A percentile compares a stretch with the other conserved stretches of the same genome.
Evolutionary conservation across 1,140 invertebrate genomes (phyloP).

Genomic region (Antheraea mylitta): DNA sequence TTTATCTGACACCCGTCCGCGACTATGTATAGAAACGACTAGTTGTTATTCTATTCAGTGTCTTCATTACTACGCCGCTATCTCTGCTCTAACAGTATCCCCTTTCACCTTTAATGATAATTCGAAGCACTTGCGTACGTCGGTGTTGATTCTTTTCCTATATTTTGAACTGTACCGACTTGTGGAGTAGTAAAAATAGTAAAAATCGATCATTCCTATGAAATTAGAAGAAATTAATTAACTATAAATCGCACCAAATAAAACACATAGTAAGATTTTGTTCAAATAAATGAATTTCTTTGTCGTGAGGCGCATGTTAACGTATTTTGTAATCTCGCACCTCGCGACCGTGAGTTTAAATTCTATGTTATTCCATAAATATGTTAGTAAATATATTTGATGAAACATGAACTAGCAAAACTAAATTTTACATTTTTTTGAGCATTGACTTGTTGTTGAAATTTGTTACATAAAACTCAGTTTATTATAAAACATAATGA

Average conservation of each 20-base stretch:
- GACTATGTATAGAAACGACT: neutral
- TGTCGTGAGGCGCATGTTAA: neutral
- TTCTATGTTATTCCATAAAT: neutral
- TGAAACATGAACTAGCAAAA: neutral
- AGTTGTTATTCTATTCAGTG: constrained; percentile 13
- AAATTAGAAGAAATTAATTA: too few species aligned
- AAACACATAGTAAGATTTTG: neutral
- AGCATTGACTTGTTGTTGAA: too few species aligned
- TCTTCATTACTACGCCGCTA: constrained; percentile 18
- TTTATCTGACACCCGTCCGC: constrained; percentile 5
- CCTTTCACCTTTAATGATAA: constrained; percentile 14
- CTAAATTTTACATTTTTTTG: too few species aligned
- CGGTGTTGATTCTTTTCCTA: constrained; percentile 3
- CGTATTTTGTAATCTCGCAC: neutral
- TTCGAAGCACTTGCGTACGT: neutral
- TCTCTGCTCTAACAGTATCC: constrained; percentile 13
- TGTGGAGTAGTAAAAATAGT: too few species aligned
- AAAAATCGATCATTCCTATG: too few species aligned
- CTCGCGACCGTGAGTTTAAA: neutral
- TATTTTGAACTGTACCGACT: neutral
- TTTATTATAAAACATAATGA: too few species aligned
- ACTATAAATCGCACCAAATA: neutral
- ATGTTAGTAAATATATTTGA: neutral
- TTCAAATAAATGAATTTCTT: neutral
- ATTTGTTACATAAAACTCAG: too few species aligned